A percentile compares a stretch with the other conserved stretches of the same genome.
Conservation (phyloP, 2,113 vertebrate genomes). For the Myocastor coypus region DNA sequence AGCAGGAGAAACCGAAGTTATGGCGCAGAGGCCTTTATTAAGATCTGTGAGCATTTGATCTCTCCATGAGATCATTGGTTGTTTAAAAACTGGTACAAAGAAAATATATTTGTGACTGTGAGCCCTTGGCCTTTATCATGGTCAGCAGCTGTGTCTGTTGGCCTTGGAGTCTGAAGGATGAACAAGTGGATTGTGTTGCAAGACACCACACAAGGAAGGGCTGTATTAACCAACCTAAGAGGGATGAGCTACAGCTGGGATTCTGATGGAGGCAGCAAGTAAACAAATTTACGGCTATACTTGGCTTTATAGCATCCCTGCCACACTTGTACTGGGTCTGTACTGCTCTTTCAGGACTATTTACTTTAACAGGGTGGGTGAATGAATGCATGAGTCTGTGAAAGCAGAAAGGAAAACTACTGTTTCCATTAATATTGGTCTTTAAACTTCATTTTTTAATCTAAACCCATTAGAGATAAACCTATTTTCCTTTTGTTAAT, state of each 20-base stretch:
- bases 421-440: constrained; percentile 15
- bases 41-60: background rate
- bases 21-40: background rate
- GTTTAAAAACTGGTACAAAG: background rate
- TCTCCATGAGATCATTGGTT: background rate
- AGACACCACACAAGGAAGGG: background rate
- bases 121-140: background rate
- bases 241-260: background rate
- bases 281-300: background rate
- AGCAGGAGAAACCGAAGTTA: background rate
- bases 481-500: constrained; percentile 22
- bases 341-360: background rate
- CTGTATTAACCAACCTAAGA: background rate
- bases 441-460: background rate
- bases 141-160: background rate
- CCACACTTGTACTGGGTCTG: background rate
- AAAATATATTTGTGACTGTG: background rate
- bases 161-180: background rate
- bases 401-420: background rate
- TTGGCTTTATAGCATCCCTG: background rate
- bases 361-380: background rate
- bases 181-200: background rate
- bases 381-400: background rate
- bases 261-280: background rate
- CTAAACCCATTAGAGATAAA: background rate